Percentiles rank a stretch among this genome's conserved stretches.
Conservation (phyloP, 2,888 invertebrate species). For the Hanleya hanleyi region DNA sequence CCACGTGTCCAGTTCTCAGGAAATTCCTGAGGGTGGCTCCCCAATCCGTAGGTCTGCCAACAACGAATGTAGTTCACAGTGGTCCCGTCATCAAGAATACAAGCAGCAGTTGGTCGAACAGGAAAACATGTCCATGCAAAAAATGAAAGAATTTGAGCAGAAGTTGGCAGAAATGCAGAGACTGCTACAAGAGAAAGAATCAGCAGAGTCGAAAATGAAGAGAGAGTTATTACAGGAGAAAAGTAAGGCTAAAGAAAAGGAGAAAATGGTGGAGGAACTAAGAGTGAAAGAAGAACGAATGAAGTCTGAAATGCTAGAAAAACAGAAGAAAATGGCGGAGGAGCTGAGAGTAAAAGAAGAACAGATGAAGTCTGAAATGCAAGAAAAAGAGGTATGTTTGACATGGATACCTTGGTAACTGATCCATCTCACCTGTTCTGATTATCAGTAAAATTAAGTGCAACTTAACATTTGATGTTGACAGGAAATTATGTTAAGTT, state of each 20-base stretch:
- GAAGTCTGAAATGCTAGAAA: conserved; percentile 22
- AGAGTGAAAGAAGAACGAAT: conserved; percentile 15
- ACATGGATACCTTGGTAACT: too few relatives aligned
- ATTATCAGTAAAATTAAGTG: too few relatives aligned
- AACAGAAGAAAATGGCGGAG: conserved; percentile 23
- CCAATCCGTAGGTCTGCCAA: neutral
- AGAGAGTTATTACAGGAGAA: conserved; percentile 52
- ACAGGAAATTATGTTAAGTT: too few relatives aligned
- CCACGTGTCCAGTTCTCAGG: neutral
- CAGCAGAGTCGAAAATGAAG: conserved; percentile 45
- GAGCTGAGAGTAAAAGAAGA: conserved; percentile 18
- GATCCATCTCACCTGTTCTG: too few relatives aligned
- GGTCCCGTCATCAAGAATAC: conserved; percentile 43
- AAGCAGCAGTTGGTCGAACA: conserved; percentile 44
- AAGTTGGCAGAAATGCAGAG: conserved; percentile 50
- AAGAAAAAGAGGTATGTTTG: conserved; percentile 20
- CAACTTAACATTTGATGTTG: too few relatives aligned
- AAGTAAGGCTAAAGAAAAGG: conserved; percentile 40
- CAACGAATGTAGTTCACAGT: too few relatives aligned
- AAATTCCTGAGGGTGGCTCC: neutral
- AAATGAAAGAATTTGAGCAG: conserved; percentile 48
- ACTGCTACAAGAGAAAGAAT: conserved; percentile 46
- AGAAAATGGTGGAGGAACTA: conserved; percentile 22
- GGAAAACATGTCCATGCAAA: conserved; percentile 37
- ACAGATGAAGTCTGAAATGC: conserved; percentile 20